A percentile compares a stretch with the other conserved stretches of the same genome.
Evolutionary conservation across 53 echinoderm and acorn worm species (phyloP).

Genomic region (Henricia sp.): DNA sequence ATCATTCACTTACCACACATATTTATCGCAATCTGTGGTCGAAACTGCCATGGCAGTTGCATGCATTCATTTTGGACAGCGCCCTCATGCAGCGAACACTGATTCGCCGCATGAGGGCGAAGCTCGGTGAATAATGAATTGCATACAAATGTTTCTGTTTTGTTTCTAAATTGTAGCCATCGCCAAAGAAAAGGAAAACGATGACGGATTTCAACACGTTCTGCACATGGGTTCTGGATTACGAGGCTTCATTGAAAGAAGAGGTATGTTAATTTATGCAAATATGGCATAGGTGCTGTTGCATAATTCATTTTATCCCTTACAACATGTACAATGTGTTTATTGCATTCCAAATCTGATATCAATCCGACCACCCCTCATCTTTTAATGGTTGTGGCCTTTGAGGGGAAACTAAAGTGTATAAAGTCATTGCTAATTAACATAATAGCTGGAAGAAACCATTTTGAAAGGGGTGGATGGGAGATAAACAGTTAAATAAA

Average conservation of each 20-base stretch:
- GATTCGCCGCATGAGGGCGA: too few relatives aligned
- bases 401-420: too few relatives aligned
- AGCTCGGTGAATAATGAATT: too few relatives aligned
- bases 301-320: not conserved
- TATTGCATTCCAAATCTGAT: not conserved
- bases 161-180: conserved; percentile 61
- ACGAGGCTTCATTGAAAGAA: conserved; percentile 92
- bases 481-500: too few relatives aligned
- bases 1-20: too few relatives aligned
- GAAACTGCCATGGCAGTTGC: too few relatives aligned
- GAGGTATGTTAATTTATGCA: conserved; percentile 50
- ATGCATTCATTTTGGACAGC: too few relatives aligned
- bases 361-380: conserved; percentile 26
- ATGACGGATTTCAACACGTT: conserved; percentile 97
- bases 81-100: too few relatives aligned
- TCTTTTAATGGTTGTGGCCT: conserved; percentile 27
- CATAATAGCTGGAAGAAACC: conserved; percentile 31
- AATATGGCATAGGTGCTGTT: not conserved
- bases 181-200: conserved; percentile 73
- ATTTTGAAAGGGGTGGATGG: conserved; percentile 16
- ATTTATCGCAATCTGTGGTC: too few relatives aligned
- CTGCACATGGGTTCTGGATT: conserved; percentile 98
- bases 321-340: not conserved
- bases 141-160: too few relatives aligned
- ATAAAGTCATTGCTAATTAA: too few relatives aligned